Base-by-base conservation (phyloP, 2,113 vertebrate species). In the Leptobrachium ailaonicum region DNA sequence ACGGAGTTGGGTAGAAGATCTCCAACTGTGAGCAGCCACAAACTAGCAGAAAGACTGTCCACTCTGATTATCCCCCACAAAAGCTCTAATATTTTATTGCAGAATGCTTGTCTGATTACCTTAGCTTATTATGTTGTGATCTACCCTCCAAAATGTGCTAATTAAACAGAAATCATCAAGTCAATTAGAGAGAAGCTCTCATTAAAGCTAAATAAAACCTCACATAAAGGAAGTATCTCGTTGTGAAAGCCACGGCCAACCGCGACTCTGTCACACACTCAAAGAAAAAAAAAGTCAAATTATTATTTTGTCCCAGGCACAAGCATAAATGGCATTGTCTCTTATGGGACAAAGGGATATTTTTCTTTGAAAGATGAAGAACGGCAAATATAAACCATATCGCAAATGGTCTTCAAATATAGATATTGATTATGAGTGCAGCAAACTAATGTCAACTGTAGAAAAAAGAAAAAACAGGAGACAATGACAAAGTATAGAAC, bases 111-210 rank as follows among this genome's bases (percentile, higher is more conserved):
- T 92, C 90, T 45, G 75, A 87, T 87, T 89, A 85, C 87, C 84
- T 92, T 90, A 90, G 83, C 86, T 85, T 87, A 83, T 84, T 86
- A 77, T 82, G 86, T 88, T 86, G 85, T 88, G 85, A 91, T 89
- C 85, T 87, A 84, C 87, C 82, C 84, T 84, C 83, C 82, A 88
- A 91, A 91, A 90, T 88, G 86, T 90, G 85, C 89, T 91, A 92
- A 92, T 92, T 91, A 91, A 90, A 87, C 85, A 88, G 83, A 87
- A 90, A 92, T 89, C 87, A 90, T 88, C 87, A 90, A 89, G 90
- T 91, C 87, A 89, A 86, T 91, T 90, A 88, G 84, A 77, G 80
- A 86, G 82, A 86, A 86, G 88, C 83, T 81, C 84, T 92, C 88
- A 90, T 92, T 89, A 90, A 88, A 87, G 66, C 71, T 1, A 70